A percentile compares a stretch with the other conserved stretches of the same genome.
Conservation (phyloP, 2,113 vertebrate genomes). For the Megalops atlanticus region DNA sequence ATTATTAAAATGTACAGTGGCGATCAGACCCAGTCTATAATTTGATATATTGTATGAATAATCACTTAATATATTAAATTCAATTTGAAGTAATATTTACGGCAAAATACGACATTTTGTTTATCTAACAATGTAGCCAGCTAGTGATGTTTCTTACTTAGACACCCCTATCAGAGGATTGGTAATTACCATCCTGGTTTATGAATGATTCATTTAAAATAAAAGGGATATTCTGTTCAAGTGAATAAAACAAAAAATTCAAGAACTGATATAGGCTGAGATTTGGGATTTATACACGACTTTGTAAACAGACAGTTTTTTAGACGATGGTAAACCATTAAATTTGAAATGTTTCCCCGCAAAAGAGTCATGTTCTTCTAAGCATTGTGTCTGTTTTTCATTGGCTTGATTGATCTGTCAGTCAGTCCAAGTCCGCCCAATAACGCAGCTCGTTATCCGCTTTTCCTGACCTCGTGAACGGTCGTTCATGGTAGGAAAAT, state of each 20-base stretch:
- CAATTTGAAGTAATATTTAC: neutral
- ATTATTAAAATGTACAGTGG: neutral
- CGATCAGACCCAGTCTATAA: neutral
- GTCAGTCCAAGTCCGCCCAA: slow-evolving; percentile 4
- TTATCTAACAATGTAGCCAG: neutral
- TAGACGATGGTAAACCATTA: neutral
- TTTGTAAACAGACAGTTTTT: neutral
- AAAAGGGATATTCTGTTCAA: neutral
- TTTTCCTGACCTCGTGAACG: too few relatives aligned
- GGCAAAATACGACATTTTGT: neutral
- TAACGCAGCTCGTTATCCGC: too few relatives aligned
- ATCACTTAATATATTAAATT: neutral
- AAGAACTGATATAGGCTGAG: too few relatives aligned
- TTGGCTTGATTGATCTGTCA: slow-evolving; percentile 33
- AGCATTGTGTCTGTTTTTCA: slow-evolving; percentile 52
- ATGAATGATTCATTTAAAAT: slow-evolving; percentile 14
- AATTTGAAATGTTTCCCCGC: slow-evolving; percentile 1
- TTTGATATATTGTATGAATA: neutral
- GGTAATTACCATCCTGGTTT: slow-evolving; percentile 7
- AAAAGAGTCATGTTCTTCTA: slow-evolving; percentile 9
- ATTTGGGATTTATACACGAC: neutral
- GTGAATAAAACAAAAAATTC: neutral
- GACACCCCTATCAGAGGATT: neutral
- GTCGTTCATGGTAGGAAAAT: neutral
- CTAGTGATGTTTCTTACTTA: neutral